Base-by-base conservation (phyloP, 2,888 invertebrate species). In the Dastarcus helophoroides region DNA sequence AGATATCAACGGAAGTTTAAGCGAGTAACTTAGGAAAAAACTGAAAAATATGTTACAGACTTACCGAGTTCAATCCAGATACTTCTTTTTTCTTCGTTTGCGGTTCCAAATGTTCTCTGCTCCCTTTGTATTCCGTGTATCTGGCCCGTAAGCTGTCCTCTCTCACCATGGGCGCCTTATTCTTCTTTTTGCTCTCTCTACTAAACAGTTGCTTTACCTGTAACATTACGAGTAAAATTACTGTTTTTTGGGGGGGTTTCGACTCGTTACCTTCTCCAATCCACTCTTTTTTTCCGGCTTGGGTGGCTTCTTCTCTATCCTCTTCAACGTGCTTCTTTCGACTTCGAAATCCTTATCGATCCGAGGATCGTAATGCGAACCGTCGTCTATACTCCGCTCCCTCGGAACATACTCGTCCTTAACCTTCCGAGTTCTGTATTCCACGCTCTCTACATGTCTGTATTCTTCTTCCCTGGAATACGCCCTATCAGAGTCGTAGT, bases 181-280 rank as follows among this genome's bases (percentile, higher is more conserved):
- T 50, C 56, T 73, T 72, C 64, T 75, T 76, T 33, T 73, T 73
- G 63, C 68, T 67, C 57, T 73, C 69, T 52, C 77, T 69, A 47
- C 73, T 76, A 63, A 83, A 83, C 47, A 83, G 66, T 58, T 81
- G 79, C 53, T 81, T 83, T 44, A 79, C 68, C 71, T 79, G 40
- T 29, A 50, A 44, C 33, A 12, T n/a, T 17, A 17, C 6, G 6
- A n/a, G 19, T 17, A 17, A 17, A 17, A 17, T 6, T 7, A n/a
- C 6, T 17, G n/a, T 17, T n/a, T 7, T 17, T 7, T 6, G n/a
- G 6, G 19, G 6, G 19, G 6, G 19, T 7, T 17, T 17, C n/a
- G 19, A 17, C 6, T 17, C 6, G 6, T 56, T 60, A 79, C 79
- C 67, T 77, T 79, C 60, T 79, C 79, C 46, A 80, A 69, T 48